Base-by-base conservation (phyloP, 2,888 invertebrate species). In the Agonopterix alstromeriana region DNA sequence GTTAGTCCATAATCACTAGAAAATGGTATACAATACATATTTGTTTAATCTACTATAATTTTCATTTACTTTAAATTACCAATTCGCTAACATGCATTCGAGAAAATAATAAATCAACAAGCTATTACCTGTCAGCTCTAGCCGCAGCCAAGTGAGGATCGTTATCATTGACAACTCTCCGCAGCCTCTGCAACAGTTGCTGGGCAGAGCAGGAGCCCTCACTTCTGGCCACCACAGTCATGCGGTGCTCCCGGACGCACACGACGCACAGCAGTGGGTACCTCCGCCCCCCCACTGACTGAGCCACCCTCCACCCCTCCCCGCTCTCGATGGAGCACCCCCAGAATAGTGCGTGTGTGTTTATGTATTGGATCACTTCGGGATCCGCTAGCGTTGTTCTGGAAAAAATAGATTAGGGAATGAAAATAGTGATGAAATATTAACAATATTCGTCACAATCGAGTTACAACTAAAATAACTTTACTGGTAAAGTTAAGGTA, bases 241-340 rank as follows among this genome's bases (percentile, higher is more conserved):
- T 99, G 56, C 95, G 92, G 71, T 95, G 95, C 48, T 97, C 95
- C 56, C 96, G 92, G 36, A 98, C 90, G 47, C 97, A 97, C 65
- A 99, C 94, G 49, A 98, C 91, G 50, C 97, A 96, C 64, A 99
- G 85, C 67, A 97, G 93, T 9, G 99, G 99, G 58, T 91, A 91
- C 49, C 94, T 92, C 48, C 93, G 91, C 17, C 95, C 95, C 53
- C 95, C 93, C 35, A 98, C 92, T 0, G 97, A 94, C 78, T 96
- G 97, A 8, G 95, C 94, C 17, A 98, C 98, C 63, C 96, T 92
- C 86, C 95, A 96, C 0, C 99, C 99, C 80, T 99, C 98, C 0
- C 96, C 94, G 0, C 93, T 93, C 56, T 94, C 93, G 14, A 96
- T 93, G 48, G 95, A 94, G 78, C 98, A 98, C 3, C 94, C 97